A percentile compares a stretch with the other conserved stretches of the same genome.
These are phyloP conservation scores for Dione juno DNA, from an alignment of 2,888 invertebrate species.

Conservation along the genomic window DNA sequence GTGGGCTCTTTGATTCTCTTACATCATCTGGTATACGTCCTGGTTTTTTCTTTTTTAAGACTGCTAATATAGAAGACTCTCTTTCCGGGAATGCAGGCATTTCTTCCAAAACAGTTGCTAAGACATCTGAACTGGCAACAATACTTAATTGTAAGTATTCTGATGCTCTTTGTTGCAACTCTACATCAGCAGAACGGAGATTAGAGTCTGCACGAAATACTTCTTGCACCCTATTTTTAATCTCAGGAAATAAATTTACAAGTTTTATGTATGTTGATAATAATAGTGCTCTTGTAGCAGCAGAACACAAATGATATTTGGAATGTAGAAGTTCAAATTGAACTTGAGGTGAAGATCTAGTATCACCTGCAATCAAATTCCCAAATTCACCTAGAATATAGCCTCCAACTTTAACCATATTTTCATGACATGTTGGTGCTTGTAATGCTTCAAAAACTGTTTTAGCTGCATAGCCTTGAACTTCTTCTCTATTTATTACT, in stretches of 20 bases:
- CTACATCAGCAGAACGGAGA: slow-evolving; percentile 98
- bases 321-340: slow-evolving; percentile 99
- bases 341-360: slow-evolving; percentile 97
- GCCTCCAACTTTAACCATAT: slow-evolving; percentile 99
- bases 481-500: slow-evolving; percentile 99
- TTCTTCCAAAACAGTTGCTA: slow-evolving; percentile 99
- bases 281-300: slow-evolving; percentile 97
- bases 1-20: slow-evolving; percentile 91
- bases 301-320: slow-evolving; percentile 99
- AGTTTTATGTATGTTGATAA: slow-evolving; percentile 99
- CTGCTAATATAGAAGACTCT: slow-evolving; percentile 98
- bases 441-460: slow-evolving; percentile 99
- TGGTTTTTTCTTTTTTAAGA: slow-evolving; percentile 99
- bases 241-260: slow-evolving; percentile 99
- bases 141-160: slow-evolving; percentile 98
- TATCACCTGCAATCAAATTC: slow-evolving; percentile 99
- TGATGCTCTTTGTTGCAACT: slow-evolving; percentile 98
- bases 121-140: slow-evolving; percentile 97
- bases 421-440: slow-evolving; percentile 99
- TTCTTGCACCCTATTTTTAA: slow-evolving; percentile 97
- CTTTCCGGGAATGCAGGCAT: slow-evolving; percentile 99
- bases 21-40: slow-evolving; percentile 95
- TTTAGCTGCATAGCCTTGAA: slow-evolving; percentile 99
- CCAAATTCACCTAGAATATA: slow-evolving; percentile 99
- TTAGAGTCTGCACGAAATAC: slow-evolving; percentile 97